Conservation (phyloP, 2,797 vertebrate species). For the Macropus fuliginosus region DNA sequence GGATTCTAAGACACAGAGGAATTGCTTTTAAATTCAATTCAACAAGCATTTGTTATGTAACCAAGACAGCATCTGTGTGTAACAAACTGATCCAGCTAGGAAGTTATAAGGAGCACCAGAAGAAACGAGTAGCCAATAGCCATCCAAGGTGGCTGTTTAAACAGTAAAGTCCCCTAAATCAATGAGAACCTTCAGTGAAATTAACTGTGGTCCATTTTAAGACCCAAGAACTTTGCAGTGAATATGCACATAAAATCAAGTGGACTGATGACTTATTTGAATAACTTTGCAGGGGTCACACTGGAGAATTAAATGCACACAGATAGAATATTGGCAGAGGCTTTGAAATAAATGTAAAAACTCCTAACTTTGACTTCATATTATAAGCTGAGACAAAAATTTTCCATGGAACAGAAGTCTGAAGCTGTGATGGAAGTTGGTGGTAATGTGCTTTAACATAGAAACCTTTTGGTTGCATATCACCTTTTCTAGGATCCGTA, state of each 20-base stretch:
- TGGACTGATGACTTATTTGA: neutral
- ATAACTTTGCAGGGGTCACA: neutral
- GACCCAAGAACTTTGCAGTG: slow-evolving; percentile 10
- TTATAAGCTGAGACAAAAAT: slow-evolving; percentile 31
- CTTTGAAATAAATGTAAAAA: slow-evolving; percentile 46
- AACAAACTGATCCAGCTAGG: no score
- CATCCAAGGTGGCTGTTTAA: neutral
- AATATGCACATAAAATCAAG: slow-evolving; percentile 26
- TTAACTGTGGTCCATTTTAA: slow-evolving; percentile 14
- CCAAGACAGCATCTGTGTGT: neutral
- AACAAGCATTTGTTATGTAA: neutral
- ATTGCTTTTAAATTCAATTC: neutral
- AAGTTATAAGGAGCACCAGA: neutral
- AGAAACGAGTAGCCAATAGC: neutral
- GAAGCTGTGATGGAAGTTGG: slow-evolving; percentile 38
- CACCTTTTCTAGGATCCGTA: slow-evolving; percentile 41
- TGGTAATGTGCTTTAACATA: slow-evolving; percentile 37
- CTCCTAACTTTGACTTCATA: slow-evolving; percentile 39
- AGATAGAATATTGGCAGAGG: slow-evolving; percentile 43
- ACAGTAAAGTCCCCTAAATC: slow-evolving; percentile 1
- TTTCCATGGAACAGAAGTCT: slow-evolving; percentile 51
- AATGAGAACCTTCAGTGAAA: neutral
- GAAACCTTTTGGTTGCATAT: slow-evolving; percentile 59
- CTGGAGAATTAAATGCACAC: slow-evolving; percentile 24
- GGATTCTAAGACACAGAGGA: neutral